These are phyloP conservation scores for Anorthoa munda DNA, from an alignment of 2,888 invertebrate species.

Conservation along the genomic window DNA sequence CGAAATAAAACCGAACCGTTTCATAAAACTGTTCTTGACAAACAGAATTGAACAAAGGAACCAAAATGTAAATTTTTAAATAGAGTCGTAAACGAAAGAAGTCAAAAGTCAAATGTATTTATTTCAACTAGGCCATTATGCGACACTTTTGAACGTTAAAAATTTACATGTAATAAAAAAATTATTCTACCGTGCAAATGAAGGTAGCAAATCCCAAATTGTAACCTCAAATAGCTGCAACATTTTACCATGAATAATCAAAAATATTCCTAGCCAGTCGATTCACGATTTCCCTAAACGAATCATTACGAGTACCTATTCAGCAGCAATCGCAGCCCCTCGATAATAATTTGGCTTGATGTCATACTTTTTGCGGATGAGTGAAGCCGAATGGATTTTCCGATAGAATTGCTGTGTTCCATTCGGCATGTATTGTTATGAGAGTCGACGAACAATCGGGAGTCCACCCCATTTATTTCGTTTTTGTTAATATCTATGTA, in stretches of 20 bases:
- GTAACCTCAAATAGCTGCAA: conserved; percentile 13
- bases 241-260: conserved; percentile 39
- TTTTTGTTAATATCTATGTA: conserved; percentile 69
- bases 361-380: conserved; percentile 87
- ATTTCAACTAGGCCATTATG: too few species aligned
- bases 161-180: too few species aligned
- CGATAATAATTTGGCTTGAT: conserved; percentile 86
- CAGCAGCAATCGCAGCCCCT: conserved; percentile 73
- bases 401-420: conserved; percentile 86
- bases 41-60: background rate
- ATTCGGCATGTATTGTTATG: conserved; percentile 77
- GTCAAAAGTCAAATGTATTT: too few species aligned
- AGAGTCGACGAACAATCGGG: conserved; percentile 77
- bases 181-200: too few species aligned
- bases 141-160: too few species aligned
- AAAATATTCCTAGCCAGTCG: conserved; percentile 48
- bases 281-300: conserved; percentile 64
- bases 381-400: conserved; percentile 86
- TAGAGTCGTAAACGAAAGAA: conserved; percentile 13
- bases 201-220: conserved; percentile 16
- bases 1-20: too few species aligned
- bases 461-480: conserved; percentile 80
- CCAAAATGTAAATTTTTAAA: conserved; percentile 5
- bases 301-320: conserved; percentile 72
- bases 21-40: background rate